These are phyloP conservation scores for Acanthisitta chloris DNA, from an alignment of 2,113 vertebrate species.

Conservation along the genomic window DNA sequence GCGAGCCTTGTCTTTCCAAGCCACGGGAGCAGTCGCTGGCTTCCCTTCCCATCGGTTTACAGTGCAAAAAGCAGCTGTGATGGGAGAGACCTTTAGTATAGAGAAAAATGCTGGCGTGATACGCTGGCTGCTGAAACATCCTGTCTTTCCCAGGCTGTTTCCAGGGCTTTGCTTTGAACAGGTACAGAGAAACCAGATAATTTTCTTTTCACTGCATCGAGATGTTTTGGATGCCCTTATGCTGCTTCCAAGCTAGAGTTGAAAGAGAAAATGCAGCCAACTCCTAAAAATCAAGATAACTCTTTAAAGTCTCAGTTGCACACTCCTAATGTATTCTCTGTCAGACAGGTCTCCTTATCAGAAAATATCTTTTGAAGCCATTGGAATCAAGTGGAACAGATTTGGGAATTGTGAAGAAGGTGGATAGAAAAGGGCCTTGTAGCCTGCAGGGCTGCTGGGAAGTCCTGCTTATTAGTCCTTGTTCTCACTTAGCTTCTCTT, in stretches of 20 bases:
- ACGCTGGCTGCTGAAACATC: background rate
- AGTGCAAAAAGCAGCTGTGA: background rate
- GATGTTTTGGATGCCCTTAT: rapidly evolving
- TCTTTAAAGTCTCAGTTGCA: background rate
- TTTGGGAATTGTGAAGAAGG: background rate
- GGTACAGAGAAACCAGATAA: background rate
- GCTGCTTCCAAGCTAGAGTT: background rate
- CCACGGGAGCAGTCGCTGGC: background rate
- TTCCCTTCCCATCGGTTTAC: background rate
- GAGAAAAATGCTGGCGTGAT: background rate
- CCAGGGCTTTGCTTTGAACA: background rate
- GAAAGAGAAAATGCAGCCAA: background rate
- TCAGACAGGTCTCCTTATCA: background rate
- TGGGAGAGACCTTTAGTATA: background rate
- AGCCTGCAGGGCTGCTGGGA: slow-evolving; percentile 32
- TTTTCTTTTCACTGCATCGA: background rate
- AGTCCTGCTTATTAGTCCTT: slow-evolving; percentile 35
- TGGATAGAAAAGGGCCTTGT: background rate
- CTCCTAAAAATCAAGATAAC: background rate
- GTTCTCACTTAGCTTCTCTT: slow-evolving; percentile 19
- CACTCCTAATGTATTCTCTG: background rate
- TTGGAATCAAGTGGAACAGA: slow-evolving; percentile 1
- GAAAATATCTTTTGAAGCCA: background rate
- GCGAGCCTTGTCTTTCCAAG: slow-evolving; percentile 45
- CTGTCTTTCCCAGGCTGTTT: background rate